Base-by-base conservation (phyloP, 2,888 invertebrate species). In the Ceramica pisi region DNA sequence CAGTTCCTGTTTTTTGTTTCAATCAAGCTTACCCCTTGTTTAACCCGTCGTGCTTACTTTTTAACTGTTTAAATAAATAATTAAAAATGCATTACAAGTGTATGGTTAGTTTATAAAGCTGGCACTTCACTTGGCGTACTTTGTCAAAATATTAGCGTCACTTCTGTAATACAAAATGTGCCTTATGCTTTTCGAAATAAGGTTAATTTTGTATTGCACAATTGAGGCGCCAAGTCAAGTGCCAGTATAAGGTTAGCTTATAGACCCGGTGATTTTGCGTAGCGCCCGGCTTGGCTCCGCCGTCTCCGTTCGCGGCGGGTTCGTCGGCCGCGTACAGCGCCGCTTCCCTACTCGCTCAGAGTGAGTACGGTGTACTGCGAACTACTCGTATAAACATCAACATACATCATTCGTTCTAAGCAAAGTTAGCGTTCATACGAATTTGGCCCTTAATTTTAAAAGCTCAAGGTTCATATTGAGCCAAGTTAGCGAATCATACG, bases 261-360 rank as follows among this genome's bases (percentile, higher is more conserved):
- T 35, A 59, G 50, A 66, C 35, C 35, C 65, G 62, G 67, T 84
- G 77, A 76, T 75, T 82, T 82, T 80, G 82, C 74, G 90, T 84
- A 88, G 90, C 86, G 90, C 86, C 82, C 69, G 86, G 86, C 81
- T 80, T 86, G 76, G 86, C 84, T 67, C 81, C 86, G 74, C 86
- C 91, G 78, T 85, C 92, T 75, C 88, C 91, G 61, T 92, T 89
- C 88, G 90, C 92, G 79, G 96, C 96, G 76, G 92, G 96, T 91
- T 91, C 95, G 77, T 89, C 94, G 55, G 88, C 94, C 88, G 97
- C 97, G 65, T 97, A 96, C 95, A 97, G 97, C 96, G 97, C 98
- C 90, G 97, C 98, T 92, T 97, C 98, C 91, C 97, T 98, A 92
- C 97, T 98, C 95, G 98, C 98, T 94, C 98, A 98, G 97, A 98